Evolutionary conservation across 2,888 invertebrate species (phyloP), one percentile per base, ranked within the genome.

Genomic region (Ganaspis brasiliensis): DNA sequence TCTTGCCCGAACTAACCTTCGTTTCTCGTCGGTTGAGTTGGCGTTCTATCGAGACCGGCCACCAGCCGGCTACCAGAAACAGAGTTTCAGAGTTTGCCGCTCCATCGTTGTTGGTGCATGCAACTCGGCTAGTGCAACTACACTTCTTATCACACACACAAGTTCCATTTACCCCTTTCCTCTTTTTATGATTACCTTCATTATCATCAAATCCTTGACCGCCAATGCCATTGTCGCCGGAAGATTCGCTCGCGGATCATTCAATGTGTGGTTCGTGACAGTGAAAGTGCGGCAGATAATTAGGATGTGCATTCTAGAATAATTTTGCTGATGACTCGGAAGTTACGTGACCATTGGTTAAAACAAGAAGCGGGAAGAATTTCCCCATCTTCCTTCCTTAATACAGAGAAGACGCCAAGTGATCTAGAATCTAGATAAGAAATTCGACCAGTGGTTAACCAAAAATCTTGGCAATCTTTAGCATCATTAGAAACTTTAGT

Each of bases 21-120:
- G 81, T 78, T 55, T 72, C 37, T 57, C 86, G 80, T 82, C 82
- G 87, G 84, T 84, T 83, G 45, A 40, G 70, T 70, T 85, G 82
- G 86, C 80, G 82, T 83, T 81, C 81, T 84, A 74, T 83, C 77
- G 85, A 81, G 84, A 86, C 84, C 87, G 86, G 85, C 85, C 84
- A 84, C 83, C 84, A 85, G 89, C 86, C 86, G 86, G 85, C 85
- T 79, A 73, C 82, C 74, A 57, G 55, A 72, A 76, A 76, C 80
- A 74, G 61, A 61, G 63, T 63, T 63, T 63, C 88, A 88, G 89
- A 89, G 89, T 89, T 89, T 85, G 89, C 89, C 88, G 88, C 88
- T 89, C 87, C 87, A 83, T 87, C 88, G 88, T 85, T 84, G 88
- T 85, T 85, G 89, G 86, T 87, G 87, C 87, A 86, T 88, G 85